phyloP scores from a whole-genome alignment of 2,113 vertebrate species.

The Trematocara variabile region DNA sequence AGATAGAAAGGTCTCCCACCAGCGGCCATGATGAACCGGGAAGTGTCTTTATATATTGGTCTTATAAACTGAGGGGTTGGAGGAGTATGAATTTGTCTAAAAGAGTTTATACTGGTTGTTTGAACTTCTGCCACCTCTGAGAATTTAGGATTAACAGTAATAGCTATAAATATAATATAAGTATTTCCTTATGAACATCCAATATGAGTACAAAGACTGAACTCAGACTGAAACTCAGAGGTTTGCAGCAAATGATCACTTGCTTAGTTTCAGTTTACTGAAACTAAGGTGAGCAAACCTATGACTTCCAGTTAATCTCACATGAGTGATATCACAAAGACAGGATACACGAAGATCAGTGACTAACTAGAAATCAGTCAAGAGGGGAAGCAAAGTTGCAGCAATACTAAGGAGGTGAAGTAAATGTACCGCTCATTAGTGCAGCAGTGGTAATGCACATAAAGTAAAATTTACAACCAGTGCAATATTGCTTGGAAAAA shows the following conservation, averaged over 20 bases:
- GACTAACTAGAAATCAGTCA: background rate
- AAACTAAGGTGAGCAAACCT: background rate
- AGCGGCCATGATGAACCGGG: background rate
- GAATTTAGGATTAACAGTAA: background rate
- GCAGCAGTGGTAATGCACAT: background rate
- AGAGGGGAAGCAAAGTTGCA: background rate
- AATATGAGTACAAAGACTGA: background rate
- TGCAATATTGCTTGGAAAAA: background rate
- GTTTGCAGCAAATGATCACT: background rate
- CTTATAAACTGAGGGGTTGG: background rate
- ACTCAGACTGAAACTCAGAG: background rate
- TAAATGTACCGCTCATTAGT: background rate
- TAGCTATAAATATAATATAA: background rate
- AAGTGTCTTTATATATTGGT: background rate
- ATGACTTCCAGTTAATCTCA: background rate
- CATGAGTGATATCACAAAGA: background rate
- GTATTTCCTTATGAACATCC: background rate
- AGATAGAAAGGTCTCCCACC: conserved; percentile 40
- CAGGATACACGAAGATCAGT: background rate
- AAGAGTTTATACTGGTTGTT: background rate
- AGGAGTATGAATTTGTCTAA: background rate
- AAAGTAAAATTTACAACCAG: background rate
- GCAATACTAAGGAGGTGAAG: background rate
- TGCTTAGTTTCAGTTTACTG: background rate
- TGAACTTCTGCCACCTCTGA: background rate